These are phyloP conservation scores for Gortyna flavago DNA, from an alignment of 2,888 invertebrate species.

Conservation along the genomic window DNA sequence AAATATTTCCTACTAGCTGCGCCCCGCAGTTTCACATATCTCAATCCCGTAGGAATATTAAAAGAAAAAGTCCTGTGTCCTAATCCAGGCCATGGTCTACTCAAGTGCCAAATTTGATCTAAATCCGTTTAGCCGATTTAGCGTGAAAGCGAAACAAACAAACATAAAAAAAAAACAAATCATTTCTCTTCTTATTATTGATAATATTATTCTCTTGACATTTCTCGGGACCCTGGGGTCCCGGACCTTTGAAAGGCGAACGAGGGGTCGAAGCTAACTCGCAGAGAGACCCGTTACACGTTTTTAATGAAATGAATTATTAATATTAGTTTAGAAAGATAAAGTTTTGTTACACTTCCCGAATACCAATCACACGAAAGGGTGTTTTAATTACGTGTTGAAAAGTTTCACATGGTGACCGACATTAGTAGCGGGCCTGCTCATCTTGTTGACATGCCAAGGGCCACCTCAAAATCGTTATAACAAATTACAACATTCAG, in stretches of 20 bases:
- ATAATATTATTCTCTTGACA: neutral
- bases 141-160: neutral
- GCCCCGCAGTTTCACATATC: neutral
- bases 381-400: slow-evolving; percentile 25
- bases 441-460: slow-evolving; percentile 28
- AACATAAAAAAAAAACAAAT: neutral
- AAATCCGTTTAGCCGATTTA: neutral
- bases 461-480: slow-evolving; percentile 18
- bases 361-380: slow-evolving; percentile 19
- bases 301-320: neutral
- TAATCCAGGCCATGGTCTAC: neutral
- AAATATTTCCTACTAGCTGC: neutral
- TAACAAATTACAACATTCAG: slow-evolving; percentile 24
- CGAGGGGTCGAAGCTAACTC: neutral
- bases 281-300: neutral
- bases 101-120: neutral
- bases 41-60: neutral
- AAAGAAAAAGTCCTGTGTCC: neutral
- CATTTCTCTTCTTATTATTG: neutral
- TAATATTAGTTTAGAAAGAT: neutral
- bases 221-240: neutral
- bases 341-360: slow-evolving; percentile 7
- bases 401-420: slow-evolving; percentile 25
- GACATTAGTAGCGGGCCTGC: slow-evolving; percentile 23
- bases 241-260: neutral